A percentile compares a stretch with the other conserved stretches of the same genome.
phyloP scores from a whole-genome alignment of 1,140 invertebrate species.

The Caerostris darwini region DNA sequence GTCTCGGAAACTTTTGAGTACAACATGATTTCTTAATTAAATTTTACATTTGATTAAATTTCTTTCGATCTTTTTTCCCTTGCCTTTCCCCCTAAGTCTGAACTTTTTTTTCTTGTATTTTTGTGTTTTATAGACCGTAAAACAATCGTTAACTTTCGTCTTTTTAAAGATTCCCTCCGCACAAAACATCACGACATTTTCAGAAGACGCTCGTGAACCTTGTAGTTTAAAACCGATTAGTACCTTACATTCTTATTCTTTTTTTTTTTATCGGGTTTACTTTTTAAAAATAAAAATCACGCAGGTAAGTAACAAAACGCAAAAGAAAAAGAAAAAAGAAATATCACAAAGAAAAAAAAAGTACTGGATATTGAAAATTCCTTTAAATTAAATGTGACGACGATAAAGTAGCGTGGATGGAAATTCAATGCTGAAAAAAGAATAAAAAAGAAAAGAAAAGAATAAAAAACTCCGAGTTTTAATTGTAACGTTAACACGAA shows the following conservation, averaged over 20 bases:
- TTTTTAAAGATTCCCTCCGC: neutral
- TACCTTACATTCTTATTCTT: neutral
- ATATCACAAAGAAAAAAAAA: neutral
- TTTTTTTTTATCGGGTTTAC: no score
- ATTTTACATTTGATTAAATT: constrained; percentile 64
- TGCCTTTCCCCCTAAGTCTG: neutral
- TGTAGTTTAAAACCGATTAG: constrained; percentile 50
- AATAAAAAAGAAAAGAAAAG: no score
- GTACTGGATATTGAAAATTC: constrained; percentile 25
- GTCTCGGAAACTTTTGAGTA: neutral
- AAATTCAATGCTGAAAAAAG: neutral
- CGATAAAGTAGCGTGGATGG: neutral
- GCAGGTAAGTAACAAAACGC: neutral
- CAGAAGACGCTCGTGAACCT: neutral
- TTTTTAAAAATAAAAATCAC: constrained; percentile 1
- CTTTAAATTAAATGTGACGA: neutral
- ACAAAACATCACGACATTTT: constrained; percentile 10
- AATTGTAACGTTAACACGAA: constrained; percentile 44
- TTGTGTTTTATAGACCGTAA: constrained; percentile 23
- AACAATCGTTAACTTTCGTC: constrained; percentile 36
- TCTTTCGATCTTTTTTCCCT: neutral
- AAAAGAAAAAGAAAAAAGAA: neutral
- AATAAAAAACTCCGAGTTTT: neutral
- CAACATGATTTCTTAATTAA: constrained; percentile 71
- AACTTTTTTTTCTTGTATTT: constrained; percentile 3